Percentiles rank a stretch among this genome's conserved stretches.
Conservation (phyloP, 2,113 vertebrate species). For the Balaeniceps rex region DNA sequence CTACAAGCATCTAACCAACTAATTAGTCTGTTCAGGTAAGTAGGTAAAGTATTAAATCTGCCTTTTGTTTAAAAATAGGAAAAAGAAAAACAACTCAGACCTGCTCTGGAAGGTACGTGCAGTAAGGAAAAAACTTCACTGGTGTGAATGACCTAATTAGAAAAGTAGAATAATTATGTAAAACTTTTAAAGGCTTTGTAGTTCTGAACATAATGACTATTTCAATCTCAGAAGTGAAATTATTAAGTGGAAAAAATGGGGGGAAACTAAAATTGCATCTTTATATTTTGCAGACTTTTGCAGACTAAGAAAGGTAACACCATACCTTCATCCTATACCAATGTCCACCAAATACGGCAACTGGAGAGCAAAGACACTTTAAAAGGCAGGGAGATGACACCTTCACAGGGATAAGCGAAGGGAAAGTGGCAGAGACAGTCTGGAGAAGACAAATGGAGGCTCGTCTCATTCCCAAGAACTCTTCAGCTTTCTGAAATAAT, state of each 20-base stretch:
- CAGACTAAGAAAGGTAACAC: neutral
- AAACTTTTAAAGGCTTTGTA: neutral
- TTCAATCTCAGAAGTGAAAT: neutral
- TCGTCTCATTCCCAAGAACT: neutral
- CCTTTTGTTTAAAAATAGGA: conserved; percentile 28
- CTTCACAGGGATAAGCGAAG: neutral
- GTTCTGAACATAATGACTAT: neutral
- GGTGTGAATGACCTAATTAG: neutral
- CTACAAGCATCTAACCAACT: conserved; percentile 51
- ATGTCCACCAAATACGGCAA: neutral
- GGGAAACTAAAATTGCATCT: neutral
- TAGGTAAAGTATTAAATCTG: conserved; percentile 59
- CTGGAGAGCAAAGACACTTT: neutral
- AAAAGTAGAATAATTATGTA: neutral
- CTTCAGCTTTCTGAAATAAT: neutral
- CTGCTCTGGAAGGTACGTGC: neutral
- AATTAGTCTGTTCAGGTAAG: conserved; percentile 68
- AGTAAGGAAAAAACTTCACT: neutral
- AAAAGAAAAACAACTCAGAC: neutral
- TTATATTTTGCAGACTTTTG: neutral
- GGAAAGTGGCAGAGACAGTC: neutral
- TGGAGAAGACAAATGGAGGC: neutral
- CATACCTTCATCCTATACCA: neutral
- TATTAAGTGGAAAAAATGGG: neutral
- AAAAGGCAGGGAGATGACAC: neutral